Conservation (phyloP, 2,113 vertebrate genomes). For the Phoxinus phoxinus region DNA sequence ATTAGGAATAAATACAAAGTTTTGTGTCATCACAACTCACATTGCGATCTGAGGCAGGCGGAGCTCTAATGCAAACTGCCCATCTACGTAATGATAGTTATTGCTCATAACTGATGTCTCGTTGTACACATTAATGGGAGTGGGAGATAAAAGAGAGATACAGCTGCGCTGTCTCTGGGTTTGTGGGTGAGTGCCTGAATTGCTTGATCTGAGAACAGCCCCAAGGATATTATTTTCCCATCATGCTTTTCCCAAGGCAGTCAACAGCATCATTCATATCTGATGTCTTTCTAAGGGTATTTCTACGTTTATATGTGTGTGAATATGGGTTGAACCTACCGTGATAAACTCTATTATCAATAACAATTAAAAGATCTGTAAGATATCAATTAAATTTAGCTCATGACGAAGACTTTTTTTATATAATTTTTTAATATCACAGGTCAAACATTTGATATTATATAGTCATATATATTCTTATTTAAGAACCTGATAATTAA, state of each 20-base stretch:
- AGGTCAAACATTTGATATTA: background rate
- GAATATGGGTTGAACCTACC: constrained; percentile 40
- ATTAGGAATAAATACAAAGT: background rate
- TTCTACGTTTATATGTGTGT: constrained; percentile 27
- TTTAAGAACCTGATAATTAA: background rate
- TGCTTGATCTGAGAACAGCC: constrained; percentile 13
- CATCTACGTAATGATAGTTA: constrained; percentile 1
- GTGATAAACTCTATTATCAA: background rate
- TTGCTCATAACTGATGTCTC: background rate
- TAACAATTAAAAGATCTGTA: background rate
- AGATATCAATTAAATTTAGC: background rate
- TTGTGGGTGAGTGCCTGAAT: constrained; percentile 18
- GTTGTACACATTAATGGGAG: background rate
- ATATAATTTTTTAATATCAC: no score
- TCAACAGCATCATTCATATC: background rate
- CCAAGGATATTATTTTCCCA: constrained; percentile 18
- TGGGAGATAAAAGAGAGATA: background rate
- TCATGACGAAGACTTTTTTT: background rate
- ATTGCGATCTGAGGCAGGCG: background rate
- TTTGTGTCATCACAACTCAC: background rate
- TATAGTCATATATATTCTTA: background rate
- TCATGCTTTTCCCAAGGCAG: background rate
- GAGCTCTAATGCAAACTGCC: background rate
- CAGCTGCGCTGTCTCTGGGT: background rate
- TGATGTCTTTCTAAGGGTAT: background rate